Percentiles rank a stretch among this genome's conserved stretches.
phyloP scores from a whole-genome alignment of 2,888 invertebrate genomes.

The Aricia artaxerxes region DNA sequence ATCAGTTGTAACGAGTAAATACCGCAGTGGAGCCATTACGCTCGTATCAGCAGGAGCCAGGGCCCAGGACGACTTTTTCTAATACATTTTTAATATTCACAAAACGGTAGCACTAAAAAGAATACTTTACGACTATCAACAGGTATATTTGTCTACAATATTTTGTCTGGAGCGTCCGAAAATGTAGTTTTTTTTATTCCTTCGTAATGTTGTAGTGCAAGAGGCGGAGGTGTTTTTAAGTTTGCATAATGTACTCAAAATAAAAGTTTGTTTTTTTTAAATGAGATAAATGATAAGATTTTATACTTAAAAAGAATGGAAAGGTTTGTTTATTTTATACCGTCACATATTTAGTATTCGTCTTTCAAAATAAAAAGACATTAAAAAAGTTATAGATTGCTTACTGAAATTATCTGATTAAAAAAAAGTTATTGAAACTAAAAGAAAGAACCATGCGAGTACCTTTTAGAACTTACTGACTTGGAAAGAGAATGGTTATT shows the following conservation, averaged over 20 bases:
- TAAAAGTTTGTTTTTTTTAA: too few relatives aligned
- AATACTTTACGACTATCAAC: slow-evolving; percentile 41
- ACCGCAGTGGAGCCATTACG: not conserved
- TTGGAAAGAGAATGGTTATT: slow-evolving; percentile 7
- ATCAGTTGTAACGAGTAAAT: not conserved
- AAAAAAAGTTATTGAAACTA: not conserved
- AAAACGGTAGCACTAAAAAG: slow-evolving; percentile 34
- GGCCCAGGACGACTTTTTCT: slow-evolving; percentile 1
- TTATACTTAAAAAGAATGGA: too few relatives aligned
- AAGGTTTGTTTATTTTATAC: too few relatives aligned
- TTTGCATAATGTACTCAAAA: not conserved
- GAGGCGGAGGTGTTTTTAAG: slow-evolving; percentile 32
- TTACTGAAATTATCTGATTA: not conserved
- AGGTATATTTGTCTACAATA: slow-evolving; percentile 40
- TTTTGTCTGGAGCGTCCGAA: slow-evolving; percentile 41
- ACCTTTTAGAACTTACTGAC: slow-evolving; percentile 7
- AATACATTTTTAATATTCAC: slow-evolving; percentile 23
- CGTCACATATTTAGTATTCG: too few relatives aligned
- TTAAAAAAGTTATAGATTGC: too few relatives aligned
- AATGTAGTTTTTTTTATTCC: slow-evolving; percentile 40
- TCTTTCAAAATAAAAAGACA: too few relatives aligned
- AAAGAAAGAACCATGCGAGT: not conserved
- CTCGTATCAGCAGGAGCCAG: not conserved
- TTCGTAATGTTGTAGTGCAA: slow-evolving; percentile 42
- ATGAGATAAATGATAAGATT: too few relatives aligned